Base-by-base conservation (phyloP, 2,888 invertebrate genomes). In the Mimumesa dahlbomi region DNA sequence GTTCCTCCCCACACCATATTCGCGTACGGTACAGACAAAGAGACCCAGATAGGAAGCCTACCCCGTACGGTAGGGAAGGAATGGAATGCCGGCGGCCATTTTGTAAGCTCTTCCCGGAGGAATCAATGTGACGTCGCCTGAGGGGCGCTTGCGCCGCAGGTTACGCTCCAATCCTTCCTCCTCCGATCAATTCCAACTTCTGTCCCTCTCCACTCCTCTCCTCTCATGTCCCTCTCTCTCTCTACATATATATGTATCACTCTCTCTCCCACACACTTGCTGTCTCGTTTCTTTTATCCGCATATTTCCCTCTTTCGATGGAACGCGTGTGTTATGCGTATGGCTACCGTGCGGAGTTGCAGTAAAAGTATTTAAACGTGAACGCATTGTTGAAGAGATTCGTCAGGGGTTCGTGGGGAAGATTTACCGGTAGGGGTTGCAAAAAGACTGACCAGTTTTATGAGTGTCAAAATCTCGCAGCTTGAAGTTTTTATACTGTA, bases 51-150 rank as follows among this genome's bases (percentile, higher is more conserved):
- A 84, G 82, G 77, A 82, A 85, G 83, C 83, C 79, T 82, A 79
- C 79, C 76, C 75, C 54, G 65, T 79, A 82, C 75, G 81, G 83
- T 81, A 83, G 80, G 83, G 82, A 85, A 86, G 87, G 84, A 87
- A 87, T 86, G 85, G 84, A 88, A 85, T 82, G 87, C 87, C 88
- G 83, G 85, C 88, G 86, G 89, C 89, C 89, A 89, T 89, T 89
- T 89, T 89, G 89, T 89, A 89, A 89, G 89, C 89, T 88, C 87
- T 88, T 89, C 85, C 88, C 87, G 86, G 87, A 87, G 89, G 89
- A 89, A 89, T 89, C 89, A 88, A 89, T 89, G 89, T 88, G 89
- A 87, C 86, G 89, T 89, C 83, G 89, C 88, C 89, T 81, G 85
- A 87, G 89, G 89, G 87, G 88, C 89, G 89, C 89, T 89, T 89